Base-by-base conservation (phyloP, 92 coral and sea anemone genomes). In the Nematostella vectensis region DNA sequence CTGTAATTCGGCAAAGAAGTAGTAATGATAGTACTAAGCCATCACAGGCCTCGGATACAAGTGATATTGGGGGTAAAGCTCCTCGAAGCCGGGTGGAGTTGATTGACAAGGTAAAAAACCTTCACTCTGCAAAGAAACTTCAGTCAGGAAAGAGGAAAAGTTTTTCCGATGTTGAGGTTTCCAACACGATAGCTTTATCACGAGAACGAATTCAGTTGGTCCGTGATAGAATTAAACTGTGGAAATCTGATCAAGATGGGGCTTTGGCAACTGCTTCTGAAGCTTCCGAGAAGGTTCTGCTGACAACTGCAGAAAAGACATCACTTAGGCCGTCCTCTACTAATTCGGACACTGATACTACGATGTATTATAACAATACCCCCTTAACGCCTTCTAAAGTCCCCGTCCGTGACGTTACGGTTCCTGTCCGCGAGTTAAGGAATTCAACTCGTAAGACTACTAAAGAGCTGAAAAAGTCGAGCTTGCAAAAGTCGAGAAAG, bases 181-280 rank as follows among this genome's bases (percentile, higher is more conserved):
- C 88, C 1, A 71, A 63, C 63, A 75, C 78, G 9, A 51, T 82
- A 22, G 87, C 83, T 8, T 56, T 68, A 25, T 68, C 79, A n/a
- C 68, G 68, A 55, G 73, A 83, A 48, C 82, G 75, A 47, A 51
- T 82, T 31, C 83, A 73, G 31, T 69, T 77, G 16, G 86, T 64
- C 15, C 71, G 68, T 44, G 91, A 82, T 33, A 77, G 74, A 31
- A 83, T 82, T 82, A 68, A 74, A 23, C 71, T 70, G 18, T 77
- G 91, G 89, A 77, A 53, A 23, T 58, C 37, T 28, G 68, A 61
- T 20, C 49, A 64, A 23, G 77, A 61, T 1, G 25, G 33, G 8
- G n/a, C n/a, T 36, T 8, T 36, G 42, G 42, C 9, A 36, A 8
- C 42, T 36, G 8, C 42, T 36, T 36, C n/a, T n/a, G n/a, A n/a